Evolutionary conservation across 2,888 invertebrate genomes (phyloP), one percentile per base, ranked within the genome.

Genomic region (Hypsopygia costalis): DNA sequence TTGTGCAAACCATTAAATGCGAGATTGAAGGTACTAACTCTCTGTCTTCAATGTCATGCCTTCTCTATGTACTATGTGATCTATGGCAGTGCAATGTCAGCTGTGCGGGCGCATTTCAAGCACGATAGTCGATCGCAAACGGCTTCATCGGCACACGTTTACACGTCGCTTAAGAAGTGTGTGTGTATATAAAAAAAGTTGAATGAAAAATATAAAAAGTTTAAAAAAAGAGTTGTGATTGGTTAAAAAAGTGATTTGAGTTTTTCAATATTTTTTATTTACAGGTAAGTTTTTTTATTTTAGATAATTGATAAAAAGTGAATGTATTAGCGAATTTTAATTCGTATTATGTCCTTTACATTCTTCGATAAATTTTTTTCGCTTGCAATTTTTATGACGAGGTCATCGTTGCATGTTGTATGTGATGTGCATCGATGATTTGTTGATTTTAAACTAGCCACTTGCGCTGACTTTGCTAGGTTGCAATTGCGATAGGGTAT

Each of bases 61-160:
- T 6, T 25, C 7, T 37, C 30, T 37, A 35, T 36, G 44, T 49
- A 50, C 11, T 40, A 48, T 3, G 16, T 61, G 52, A 52, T 66
- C 67, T 63, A 48, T 67, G 67, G 44, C 47, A n/a, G 34, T 40
- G 52, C 45, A 47, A 43, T 47, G 46, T 46, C 56, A 62, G 60
- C 60, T 55, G 72, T 69, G 74, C 57, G 44, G 43, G 64, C 68
- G 71, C 65, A 57, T 54, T 43, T 54, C 29, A 6, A 43, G 46
- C 52, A 8, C 44, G 48, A 46, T 63, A 77, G 77, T 76, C 65
- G 64, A 56, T 59, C 64, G 53, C 49, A 52, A 43, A 47, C 55
- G 56, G 57, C 56, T 57, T 55, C 58, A 53, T 62, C 56, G 64
- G 50, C 68, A 62, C 67, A 53, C 56, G 49, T 59, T 47, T 53